Conservation (phyloP, 2,888 invertebrate species). For the Aromia moschata region DNA sequence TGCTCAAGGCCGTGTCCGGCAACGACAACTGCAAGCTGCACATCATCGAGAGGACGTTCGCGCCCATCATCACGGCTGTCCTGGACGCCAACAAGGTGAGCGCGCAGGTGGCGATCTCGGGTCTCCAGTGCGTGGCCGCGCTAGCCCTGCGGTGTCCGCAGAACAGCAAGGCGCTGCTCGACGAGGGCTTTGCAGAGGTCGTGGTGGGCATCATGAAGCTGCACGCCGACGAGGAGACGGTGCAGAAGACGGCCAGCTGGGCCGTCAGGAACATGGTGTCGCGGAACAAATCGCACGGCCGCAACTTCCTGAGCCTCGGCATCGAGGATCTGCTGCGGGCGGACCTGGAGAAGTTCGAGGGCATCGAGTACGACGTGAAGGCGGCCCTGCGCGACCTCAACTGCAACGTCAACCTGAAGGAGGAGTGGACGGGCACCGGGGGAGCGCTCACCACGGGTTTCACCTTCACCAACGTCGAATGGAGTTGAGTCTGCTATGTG, state of each 20-base stretch:
- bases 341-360: conserved; percentile 67
- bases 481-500: neutral
- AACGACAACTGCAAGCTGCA: conserved; percentile 83
- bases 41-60: conserved; percentile 77
- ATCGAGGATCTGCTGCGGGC: conserved; percentile 65
- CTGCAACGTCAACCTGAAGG: conserved; percentile 81
- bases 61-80: conserved; percentile 73
- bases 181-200: conserved; percentile 74
- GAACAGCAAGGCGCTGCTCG: conserved; percentile 75
- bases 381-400: conserved; percentile 85
- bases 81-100: conserved; percentile 60
- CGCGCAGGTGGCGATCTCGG: conserved; percentile 63
- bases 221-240: conserved; percentile 69
- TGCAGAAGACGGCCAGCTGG: conserved; percentile 84
- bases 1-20: conserved; percentile 83
- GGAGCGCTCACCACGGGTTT: conserved; percentile 61
- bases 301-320: conserved; percentile 68
- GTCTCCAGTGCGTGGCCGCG: conserved; percentile 77
- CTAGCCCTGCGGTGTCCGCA: conserved; percentile 75
- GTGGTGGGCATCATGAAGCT: conserved; percentile 77
- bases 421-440: conserved; percentile 84
- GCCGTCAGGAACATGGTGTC: conserved; percentile 88
- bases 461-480: neutral
- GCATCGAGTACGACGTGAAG: conserved; percentile 78
- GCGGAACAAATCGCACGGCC: conserved; percentile 74